A percentile compares a stretch with the other conserved stretches of the same genome.
phyloP scores from a whole-genome alignment of 2,113 vertebrate genomes.

The Nycticryphes semicollaris region DNA sequence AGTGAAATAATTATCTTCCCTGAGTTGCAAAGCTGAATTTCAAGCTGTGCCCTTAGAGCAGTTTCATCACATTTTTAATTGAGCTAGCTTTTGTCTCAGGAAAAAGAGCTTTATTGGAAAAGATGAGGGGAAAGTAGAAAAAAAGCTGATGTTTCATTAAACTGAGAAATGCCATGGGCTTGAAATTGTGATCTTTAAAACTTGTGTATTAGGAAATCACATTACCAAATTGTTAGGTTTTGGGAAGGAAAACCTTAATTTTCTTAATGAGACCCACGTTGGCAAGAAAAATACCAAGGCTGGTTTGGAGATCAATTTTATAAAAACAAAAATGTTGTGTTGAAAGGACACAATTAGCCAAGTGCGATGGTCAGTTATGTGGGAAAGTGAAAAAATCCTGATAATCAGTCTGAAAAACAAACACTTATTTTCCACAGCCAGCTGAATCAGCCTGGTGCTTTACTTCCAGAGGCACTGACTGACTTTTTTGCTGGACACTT shows the following conservation, averaged over 20 bases:
- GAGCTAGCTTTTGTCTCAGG: not conserved
- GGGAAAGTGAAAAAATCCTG: not conserved
- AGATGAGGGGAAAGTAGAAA: not conserved
- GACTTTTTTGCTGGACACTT: not conserved
- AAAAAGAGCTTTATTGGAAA: not conserved
- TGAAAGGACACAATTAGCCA: not conserved
- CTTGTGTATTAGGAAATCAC: not conserved
- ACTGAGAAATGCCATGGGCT: not conserved
- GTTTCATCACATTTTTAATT: conserved; percentile 20
- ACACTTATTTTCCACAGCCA: not conserved
- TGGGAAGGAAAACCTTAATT: not conserved
- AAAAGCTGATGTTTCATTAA: conserved; percentile 9
- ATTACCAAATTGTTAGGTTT: not conserved
- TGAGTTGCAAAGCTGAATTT: conserved; percentile 8
- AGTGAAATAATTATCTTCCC: conserved; percentile 4
- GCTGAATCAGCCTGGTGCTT: not conserved
- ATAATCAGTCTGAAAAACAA: not conserved
- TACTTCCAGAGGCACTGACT: not conserved
- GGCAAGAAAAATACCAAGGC: not conserved
- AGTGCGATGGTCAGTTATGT: not conserved
- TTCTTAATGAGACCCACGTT: not conserved
- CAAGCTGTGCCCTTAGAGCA: not conserved
- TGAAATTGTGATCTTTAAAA: conserved; percentile 11
- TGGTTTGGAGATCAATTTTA: not conserved
- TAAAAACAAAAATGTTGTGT: not conserved